Base-by-base conservation (phyloP, 2,888 invertebrate genomes). In the Ptilodon capucinus region DNA sequence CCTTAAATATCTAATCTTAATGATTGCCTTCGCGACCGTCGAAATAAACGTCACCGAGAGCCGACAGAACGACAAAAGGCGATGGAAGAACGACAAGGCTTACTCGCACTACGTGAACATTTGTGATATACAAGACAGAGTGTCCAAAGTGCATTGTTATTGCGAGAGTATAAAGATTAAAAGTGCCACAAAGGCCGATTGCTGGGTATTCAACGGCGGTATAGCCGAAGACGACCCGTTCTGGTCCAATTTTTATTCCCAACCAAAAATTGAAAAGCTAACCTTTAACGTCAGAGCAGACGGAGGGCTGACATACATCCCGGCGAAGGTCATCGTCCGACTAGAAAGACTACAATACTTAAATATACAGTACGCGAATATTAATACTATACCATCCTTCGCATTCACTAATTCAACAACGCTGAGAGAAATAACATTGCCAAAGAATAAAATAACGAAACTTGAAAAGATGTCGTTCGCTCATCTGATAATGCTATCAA, bases 331-430 rank as follows among this genome's bases (percentile, higher is more conserved):
- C 40, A 91, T 96, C 42, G 92, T 93, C 40, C 92, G 94, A 57
- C 84, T 96, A 49, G 93, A 93, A 62, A 92, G 94, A 48, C 84
- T 97, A 42, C 93, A 93, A 67, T 92, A 92, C 55, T 83, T 96
- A 42, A 93, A 93, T 58, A 93, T 97, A 58, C 93, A 94, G 51
- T 95, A 95, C 74, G 96, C 95, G 0, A 94, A 93, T 59, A 94
- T 97, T 60, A 92, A 93, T 57, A 93, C 93, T 23, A 91, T 97
- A 43, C 93, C 94, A 39, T 92, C 95, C 0, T 94, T 94, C 71
- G 95, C 95, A 0, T 96, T 97, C 72, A 95, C 94, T 34, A 96
- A 95, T 76, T 91, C 95, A 5, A 92, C 95, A 5, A 92, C 93
- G 14, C 78, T 97, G 40, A 90, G 93, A 53, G 93, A 95, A 72